Base-by-base conservation (phyloP, 2,888 invertebrate species). In the Torymus aiolomorphi region DNA sequence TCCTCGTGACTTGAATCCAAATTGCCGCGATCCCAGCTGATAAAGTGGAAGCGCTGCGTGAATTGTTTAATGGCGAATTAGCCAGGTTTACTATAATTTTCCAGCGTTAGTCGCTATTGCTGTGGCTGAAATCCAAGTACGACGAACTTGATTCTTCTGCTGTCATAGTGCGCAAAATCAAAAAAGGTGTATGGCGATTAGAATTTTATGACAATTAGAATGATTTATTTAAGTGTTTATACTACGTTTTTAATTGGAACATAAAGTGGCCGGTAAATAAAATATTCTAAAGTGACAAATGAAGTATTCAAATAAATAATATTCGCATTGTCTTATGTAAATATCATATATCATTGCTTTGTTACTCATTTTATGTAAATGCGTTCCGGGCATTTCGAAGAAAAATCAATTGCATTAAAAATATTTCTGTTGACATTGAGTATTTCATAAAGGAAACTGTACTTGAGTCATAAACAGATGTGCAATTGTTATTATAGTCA, bases 51-150 rank as follows among this genome's bases (percentile, higher is more conserved):
- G 70, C 42, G 42, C 65, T 54, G 65, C 66, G 63, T 69, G 70
- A 69, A 80, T 76, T 73, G 69, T 63, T 76, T 69, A 76, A 80
- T 73, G 80, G 59, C 67, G 54, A 69, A 69, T 80, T 76, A 80
- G 69, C 69, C 18, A 63, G 57, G n/a, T 76, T 69, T 63, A 63
- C 69, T 76, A 42, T 42, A 73, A 69, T 80, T 76, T 76, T 69
- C 62, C 67, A 20, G 67, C 63, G n/a, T 42, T 66, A 61, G 14
- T 13, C 56, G 51, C 20, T 20, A 1, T 1, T 42, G 51, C 31
- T 62, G n/a, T 56, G 42, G 61, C 16, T 63, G 13, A n/a, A 78
- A 63, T 57, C 56, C 57, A 51, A 49, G 13, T 31, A 49, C n/a
- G 56, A 14, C 65, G 12, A 70, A 72, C 70, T 62, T 54, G 56